Base-by-base conservation (phyloP, 2,113 vertebrate genomes). In the Serilophus lunatus region DNA sequence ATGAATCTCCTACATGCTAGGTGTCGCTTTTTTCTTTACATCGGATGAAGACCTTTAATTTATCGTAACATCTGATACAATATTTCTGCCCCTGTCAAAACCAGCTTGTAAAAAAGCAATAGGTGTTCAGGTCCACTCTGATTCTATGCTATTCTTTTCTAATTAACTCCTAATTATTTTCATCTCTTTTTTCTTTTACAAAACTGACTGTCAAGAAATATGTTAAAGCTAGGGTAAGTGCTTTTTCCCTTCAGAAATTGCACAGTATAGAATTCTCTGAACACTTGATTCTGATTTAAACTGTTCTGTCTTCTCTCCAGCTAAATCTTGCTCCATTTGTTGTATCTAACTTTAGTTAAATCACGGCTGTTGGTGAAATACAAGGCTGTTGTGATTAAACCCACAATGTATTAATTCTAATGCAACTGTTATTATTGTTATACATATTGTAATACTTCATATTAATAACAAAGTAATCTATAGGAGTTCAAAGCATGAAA, bases 151-250 rank as follows among this genome's bases (percentile, higher is more conserved):
- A 9, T 86, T 90, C 50, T 93, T 88, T 88, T 76, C 38, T 90
- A 81, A 84, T 92, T 93, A 76, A 42, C 75, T 93, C 72, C 92
- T 88, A 97, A 93, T 91, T 71, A 74, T 88, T 94, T 60, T 96
- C 93, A 60, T 95, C 90, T 96, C 96, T 97, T 97, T 97, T 97
- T 92, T 87, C 95, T 95, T 97, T 94, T 92, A 96, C 90, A 97
- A 96, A 96, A 97, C 97, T 97, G 98, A 95, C 97, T 97, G 97
- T 98, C 97, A 98, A 99, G 99, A 99, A 99, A 98, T 98, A 98
- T 89, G 97, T 98, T 98, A 98, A 98, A 98, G 98, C 98, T 79
- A 98, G 98, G 98, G 98, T 98, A 98, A 98, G 98, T 95, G 92
- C 47, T 88, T 91, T 84, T 94, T 74, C 68, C 82, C 56, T 72